Evolutionary conservation across 2,113 vertebrate genomes (phyloP).

Genomic region (Heloderma charlesbogerti): DNA sequence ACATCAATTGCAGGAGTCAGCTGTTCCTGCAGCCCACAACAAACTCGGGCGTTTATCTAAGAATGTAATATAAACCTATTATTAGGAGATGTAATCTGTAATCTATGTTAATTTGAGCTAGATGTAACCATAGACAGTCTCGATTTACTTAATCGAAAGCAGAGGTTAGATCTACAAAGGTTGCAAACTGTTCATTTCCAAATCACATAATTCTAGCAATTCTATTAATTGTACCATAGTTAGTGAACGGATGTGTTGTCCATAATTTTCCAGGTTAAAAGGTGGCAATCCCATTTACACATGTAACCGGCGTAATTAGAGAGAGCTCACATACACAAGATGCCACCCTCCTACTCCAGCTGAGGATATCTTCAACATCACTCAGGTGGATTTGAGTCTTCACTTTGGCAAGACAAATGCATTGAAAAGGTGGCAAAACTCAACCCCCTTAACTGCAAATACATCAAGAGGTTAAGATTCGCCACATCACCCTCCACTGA

Average conservation of each 20-base stretch:
- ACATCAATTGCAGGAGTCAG: background rate
- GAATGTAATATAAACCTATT: background rate
- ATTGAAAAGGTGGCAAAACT: too few species aligned
- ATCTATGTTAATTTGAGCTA: background rate
- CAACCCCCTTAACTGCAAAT: background rate
- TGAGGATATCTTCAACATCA: background rate
- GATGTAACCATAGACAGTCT: background rate
- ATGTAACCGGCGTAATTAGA: too few species aligned
- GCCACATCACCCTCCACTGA: slow-evolving; percentile 56
- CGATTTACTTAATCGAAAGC: background rate
- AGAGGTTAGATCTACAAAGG: background rate
- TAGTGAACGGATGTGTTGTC: background rate
- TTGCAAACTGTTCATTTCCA: background rate
- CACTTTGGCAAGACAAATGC: background rate
- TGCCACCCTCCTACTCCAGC: background rate
- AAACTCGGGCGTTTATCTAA: background rate
- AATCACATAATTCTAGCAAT: background rate
- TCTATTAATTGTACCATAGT: background rate
- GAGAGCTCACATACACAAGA: too few species aligned
- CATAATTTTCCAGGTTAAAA: background rate
- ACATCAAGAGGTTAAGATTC: background rate
- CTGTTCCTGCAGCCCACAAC: background rate
- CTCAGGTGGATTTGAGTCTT: background rate
- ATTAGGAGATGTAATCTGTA: background rate
- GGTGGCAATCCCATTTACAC: background rate